These are phyloP conservation scores for Peromyscus aztecus DNA, from an alignment of 2,797 vertebrate species.

Conservation along the genomic window DNA sequence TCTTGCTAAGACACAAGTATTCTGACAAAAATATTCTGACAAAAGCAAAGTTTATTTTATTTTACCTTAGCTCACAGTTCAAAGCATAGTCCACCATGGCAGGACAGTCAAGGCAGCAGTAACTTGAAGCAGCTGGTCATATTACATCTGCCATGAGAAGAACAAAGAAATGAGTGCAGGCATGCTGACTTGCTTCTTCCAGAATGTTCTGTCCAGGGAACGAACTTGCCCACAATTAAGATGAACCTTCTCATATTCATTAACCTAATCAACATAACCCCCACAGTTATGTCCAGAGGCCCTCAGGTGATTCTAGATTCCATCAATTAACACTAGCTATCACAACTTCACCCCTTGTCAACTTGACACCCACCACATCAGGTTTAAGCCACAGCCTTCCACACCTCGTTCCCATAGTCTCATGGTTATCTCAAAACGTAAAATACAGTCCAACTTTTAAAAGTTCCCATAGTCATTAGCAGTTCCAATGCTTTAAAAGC, in stretches of 20 bases:
- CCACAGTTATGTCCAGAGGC: neutral
- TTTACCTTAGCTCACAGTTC: neutral
- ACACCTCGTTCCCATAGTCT: neutral
- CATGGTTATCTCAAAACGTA: neutral
- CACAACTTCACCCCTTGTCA: neutral
- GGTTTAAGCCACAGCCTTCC: neutral
- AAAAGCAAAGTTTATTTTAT: neutral
- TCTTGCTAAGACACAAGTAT: neutral
- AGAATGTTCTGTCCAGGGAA: neutral
- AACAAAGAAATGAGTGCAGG: neutral
- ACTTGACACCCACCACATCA: neutral
- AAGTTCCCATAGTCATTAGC: neutral
- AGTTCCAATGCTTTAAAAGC: neutral
- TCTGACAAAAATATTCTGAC: neutral
- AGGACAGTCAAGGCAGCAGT: neutral
- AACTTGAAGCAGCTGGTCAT: neutral
- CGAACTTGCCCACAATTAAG: neutral
- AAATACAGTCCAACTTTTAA: neutral
- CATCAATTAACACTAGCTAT: neutral
- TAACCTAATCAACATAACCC: neutral
- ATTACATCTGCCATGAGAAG: neutral
- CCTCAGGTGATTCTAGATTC: neutral
- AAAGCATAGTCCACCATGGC: neutral
- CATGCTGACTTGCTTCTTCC: neutral
- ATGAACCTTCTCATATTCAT: neutral